Percentiles rank a stretch among this genome's conserved stretches.
These are phyloP conservation scores for Plagodis dolabraria DNA, from an alignment of 2,888 invertebrate species.

Conservation along the genomic window DNA sequence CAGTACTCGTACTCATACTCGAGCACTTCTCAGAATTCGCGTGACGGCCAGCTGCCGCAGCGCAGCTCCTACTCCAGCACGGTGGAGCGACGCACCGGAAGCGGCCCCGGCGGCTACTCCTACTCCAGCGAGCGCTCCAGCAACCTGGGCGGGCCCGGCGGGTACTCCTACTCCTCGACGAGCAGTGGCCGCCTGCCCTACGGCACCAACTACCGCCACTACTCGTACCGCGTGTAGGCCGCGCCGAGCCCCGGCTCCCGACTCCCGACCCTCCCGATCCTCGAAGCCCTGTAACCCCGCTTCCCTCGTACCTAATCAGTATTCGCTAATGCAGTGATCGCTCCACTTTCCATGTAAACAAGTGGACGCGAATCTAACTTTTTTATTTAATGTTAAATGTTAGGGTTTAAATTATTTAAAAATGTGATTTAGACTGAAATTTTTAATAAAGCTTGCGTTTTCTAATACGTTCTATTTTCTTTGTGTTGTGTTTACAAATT, in stretches of 20 bases:
- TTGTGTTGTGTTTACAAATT: conserved; percentile 59
- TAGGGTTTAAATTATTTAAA: conserved; percentile 59
- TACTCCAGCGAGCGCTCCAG: conserved; percentile 91
- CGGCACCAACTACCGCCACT: conserved; percentile 93
- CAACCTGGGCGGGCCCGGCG: conserved; percentile 91
- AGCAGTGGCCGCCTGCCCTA: conserved; percentile 92
- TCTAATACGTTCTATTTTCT: conserved; percentile 69
- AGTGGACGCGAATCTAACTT: conserved; percentile 73
- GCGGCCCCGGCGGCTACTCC: conserved; percentile 90
- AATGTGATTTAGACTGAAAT: conserved; percentile 78
- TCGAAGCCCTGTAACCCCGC: conserved; percentile 34
- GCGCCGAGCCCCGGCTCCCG: conserved; percentile 51
- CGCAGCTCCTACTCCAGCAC: conserved; percentile 87
- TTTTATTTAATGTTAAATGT: conserved; percentile 63
- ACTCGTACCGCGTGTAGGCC: conserved; percentile 93
- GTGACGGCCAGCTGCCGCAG: conserved; percentile 83
- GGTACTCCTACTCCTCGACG: conserved; percentile 93
- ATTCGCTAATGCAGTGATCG: conserved; percentile 79
- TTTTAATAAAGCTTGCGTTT: conserved; percentile 84
- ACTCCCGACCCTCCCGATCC: conserved; percentile 41
- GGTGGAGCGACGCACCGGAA: conserved; percentile 88
- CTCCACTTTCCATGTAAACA: conserved; percentile 71
- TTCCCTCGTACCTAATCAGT: conserved; percentile 72
- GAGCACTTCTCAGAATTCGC: conserved; percentile 84
- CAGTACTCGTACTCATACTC: conserved; percentile 94